A percentile compares a stretch with the other conserved stretches of the same genome.
phyloP scores from a whole-genome alignment of 2,113 vertebrate species.

The Accipiter virgatus region DNA sequence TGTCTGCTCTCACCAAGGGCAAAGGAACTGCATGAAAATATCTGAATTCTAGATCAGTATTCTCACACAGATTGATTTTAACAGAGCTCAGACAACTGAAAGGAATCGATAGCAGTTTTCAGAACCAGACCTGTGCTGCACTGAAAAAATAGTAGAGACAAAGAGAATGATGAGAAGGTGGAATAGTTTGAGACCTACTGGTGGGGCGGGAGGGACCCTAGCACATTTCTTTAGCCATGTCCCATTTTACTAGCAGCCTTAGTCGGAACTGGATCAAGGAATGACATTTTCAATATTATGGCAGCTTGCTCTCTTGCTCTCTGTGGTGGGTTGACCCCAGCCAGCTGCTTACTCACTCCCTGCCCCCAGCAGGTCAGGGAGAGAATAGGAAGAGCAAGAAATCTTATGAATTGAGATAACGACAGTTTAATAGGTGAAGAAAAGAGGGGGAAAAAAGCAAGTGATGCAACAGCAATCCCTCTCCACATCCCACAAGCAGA shows the following conservation, averaged over 20 bases:
- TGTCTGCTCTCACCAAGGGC: not conserved
- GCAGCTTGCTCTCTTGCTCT: not conserved
- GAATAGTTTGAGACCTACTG: not conserved
- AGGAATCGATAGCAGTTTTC: not conserved
- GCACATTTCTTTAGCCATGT: not conserved
- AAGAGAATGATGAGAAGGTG: not conserved
- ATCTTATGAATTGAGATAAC: not conserved
- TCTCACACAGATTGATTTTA: not conserved
- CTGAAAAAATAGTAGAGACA: not conserved
- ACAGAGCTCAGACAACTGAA: not conserved
- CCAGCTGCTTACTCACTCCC: not conserved
- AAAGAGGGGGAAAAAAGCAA: not conserved
- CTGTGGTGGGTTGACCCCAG: not conserved
- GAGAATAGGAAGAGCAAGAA: not conserved
- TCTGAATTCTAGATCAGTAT: not conserved
- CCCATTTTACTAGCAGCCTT: not conserved
- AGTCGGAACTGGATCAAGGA: not conserved
- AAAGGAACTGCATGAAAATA: not conserved
- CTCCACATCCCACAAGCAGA: not conserved
- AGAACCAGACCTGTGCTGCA: not conserved
- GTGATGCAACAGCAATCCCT: not conserved
- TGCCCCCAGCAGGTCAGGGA: not conserved
- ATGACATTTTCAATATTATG: not conserved
- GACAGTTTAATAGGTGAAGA: not conserved
- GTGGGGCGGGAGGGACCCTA: not conserved